Evolutionary conservation across 2,113 vertebrate species (phyloP).

Genomic region (Pachypanchax playfairii): DNA sequence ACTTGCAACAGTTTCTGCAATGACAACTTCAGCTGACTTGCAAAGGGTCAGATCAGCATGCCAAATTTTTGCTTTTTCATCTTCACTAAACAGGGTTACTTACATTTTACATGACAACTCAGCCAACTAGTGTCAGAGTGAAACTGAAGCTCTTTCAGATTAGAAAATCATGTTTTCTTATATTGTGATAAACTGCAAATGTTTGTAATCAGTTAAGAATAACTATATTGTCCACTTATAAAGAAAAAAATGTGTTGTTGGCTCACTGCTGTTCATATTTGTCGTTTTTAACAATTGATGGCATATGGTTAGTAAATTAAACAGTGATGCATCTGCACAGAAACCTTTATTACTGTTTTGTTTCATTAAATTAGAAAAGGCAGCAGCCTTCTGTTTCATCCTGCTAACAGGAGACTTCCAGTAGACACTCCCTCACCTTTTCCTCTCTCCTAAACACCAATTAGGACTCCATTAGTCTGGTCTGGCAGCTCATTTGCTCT

Average conservation of each 20-base stretch:
- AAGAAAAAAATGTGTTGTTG: background rate
- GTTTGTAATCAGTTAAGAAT: background rate
- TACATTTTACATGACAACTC: too few species aligned
- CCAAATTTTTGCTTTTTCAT: too few species aligned
- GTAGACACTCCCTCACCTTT: slow-evolving; percentile 74
- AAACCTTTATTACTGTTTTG: slow-evolving; percentile 39
- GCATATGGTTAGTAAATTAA: slow-evolving; percentile 18
- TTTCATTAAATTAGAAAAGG: slow-evolving; percentile 49
- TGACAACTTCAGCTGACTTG: too few species aligned
- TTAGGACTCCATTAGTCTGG: slow-evolving; percentile 98
- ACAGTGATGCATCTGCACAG: slow-evolving; percentile 44
- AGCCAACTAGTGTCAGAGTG: too few species aligned
- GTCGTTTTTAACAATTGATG: slow-evolving; percentile 9
- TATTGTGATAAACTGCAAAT: too few species aligned
- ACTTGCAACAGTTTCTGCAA: too few species aligned
- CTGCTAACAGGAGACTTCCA: slow-evolving; percentile 54
- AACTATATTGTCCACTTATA: too few species aligned
- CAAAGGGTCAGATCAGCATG: too few species aligned
- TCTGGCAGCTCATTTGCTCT: slow-evolving; percentile 95
- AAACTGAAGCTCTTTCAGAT: too few species aligned
- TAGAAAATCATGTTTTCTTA: too few species aligned
- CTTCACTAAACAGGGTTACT: too few species aligned
- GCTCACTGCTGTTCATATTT: background rate
- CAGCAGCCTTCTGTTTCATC: slow-evolving; percentile 73
- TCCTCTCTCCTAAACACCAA: slow-evolving; percentile 94